Conservation (phyloP, 2,113 vertebrate species). For the Caloenas nicobarica region DNA sequence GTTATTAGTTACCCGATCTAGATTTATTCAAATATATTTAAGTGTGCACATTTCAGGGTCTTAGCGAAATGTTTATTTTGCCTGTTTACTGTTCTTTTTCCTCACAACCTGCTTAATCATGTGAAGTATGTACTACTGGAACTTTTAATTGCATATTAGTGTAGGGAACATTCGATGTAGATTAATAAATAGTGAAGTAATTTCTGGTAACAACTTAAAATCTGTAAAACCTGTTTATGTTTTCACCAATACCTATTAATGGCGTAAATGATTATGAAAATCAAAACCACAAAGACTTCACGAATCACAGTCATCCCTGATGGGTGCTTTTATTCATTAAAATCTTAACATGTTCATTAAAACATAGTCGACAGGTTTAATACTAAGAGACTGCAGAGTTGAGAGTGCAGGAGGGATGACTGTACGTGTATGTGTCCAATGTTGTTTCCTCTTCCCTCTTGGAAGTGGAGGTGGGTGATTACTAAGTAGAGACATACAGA, state of each 20-base stretch:
- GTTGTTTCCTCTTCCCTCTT: not conserved
- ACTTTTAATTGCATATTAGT: not conserved
- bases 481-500: not conserved
- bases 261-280: not conserved
- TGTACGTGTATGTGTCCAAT: not conserved
- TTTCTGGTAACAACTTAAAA: not conserved
- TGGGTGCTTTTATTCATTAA: not conserved
- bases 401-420: not conserved
- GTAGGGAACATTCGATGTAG: not conserved
- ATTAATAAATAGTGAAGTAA: not conserved
- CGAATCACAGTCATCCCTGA: not conserved
- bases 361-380: not conserved
- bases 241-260: not conserved
- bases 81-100: not conserved
- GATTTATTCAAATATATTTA: not conserved
- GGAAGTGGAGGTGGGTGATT: not conserved
- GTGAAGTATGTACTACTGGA: not conserved
- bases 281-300: not conserved
- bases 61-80: not conserved
- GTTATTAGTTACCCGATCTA: not conserved
- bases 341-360: not conserved
- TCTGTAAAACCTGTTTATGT: not conserved
- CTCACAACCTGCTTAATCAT: not conserved
- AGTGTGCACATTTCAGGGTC: not conserved
- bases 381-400: not conserved